A percentile compares a stretch with the other conserved stretches of the same genome.
Evolutionary conservation across 2,888 invertebrate species (phyloP).

Genomic region (Drosophila meridionalis): DNA sequence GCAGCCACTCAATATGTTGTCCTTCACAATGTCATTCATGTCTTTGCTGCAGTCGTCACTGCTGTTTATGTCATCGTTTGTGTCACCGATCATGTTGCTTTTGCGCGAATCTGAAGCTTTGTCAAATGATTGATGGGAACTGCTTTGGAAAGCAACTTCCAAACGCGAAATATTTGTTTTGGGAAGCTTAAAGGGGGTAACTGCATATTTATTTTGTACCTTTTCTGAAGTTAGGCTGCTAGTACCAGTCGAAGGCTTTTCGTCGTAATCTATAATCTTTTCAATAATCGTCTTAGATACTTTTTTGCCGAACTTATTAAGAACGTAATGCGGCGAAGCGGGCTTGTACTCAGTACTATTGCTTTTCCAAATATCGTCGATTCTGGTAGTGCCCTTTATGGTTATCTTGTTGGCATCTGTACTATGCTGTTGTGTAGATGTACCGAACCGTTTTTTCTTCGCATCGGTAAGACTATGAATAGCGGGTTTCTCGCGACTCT

Average conservation of each 20-base stretch:
- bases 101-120: conserved; percentile 7
- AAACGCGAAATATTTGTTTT: conserved; percentile 61
- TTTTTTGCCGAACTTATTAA: conserved; percentile 71
- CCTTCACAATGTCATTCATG: background rate
- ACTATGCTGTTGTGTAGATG: conserved; percentile 4
- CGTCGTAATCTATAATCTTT: conserved; percentile 49
- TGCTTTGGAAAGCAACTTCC: conserved; percentile 54
- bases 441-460: conserved; percentile 38
- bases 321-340: conserved; percentile 72
- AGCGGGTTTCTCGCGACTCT: conserved; percentile 39
- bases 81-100: conserved; percentile 22
- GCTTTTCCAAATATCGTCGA: conserved; percentile 78
- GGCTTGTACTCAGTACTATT: conserved; percentile 75
- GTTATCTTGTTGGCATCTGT: conserved; percentile 11
- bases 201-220: conserved; percentile 64
- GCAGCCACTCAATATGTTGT: conserved; percentile 21
- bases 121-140: background rate
- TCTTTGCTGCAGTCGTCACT: conserved; percentile 12
- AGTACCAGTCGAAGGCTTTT: conserved; percentile 31
- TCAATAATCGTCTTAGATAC: conserved; percentile 59
- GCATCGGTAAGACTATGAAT: conserved; percentile 58
- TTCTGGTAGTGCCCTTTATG: conserved; percentile 58
- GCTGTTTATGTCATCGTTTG: conserved; percentile 24
- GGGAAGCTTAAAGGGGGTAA: conserved; percentile 65
- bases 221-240: conserved; percentile 35